Base-by-base conservation (phyloP, 2,888 invertebrate species). In the Sarcophaga variegata region DNA sequence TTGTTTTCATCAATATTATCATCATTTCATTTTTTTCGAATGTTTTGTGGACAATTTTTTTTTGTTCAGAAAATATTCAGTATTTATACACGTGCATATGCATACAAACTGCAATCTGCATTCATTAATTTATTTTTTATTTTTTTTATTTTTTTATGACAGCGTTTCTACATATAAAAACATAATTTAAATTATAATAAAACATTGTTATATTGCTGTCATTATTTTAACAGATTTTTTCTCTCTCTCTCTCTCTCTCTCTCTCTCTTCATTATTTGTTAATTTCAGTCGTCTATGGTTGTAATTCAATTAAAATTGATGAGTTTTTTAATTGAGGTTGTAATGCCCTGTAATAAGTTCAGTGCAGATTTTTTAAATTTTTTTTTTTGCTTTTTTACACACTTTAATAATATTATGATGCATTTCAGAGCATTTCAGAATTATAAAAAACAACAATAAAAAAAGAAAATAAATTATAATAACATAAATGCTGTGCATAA, bases 1-100 rank as follows among this genome's bases (percentile, higher is more conserved):
- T 86, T 85, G 85, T 86, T 89, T 88, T 89, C 86, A 88, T 89
- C 88, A 88, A 88, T 89, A 86, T 86, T 74, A 85, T 88, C 81
- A 84, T 75, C 83, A 74, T 82, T 84, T 84, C 69, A 71, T 54
- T 77, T 66, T 78, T 60, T 17, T 25, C 60, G 64, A 12, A 14
- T 75, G 49, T 72, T 49, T 66, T 85, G 63, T 74, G 37, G 45
- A 82, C 20, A 47, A 74, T 49, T 83, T 86, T 76, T 80, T 60
- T 81, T 64, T 49, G 59, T 80, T 27, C 66, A 86, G 5, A 54
- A 5, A 54, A 54, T 54, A 54, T 14, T 14, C 4, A 14, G 17
- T 54, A 54, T 14, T 14, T 54, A 54, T 14, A 54, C 17, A 54
- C 12, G 17, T 14, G 5, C 12, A 54, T 54, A 1, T 14, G 54